These are phyloP conservation scores for Lepidotrigona ventralis DNA, from an alignment of 1,140 invertebrate species.

Conservation along the genomic window DNA sequence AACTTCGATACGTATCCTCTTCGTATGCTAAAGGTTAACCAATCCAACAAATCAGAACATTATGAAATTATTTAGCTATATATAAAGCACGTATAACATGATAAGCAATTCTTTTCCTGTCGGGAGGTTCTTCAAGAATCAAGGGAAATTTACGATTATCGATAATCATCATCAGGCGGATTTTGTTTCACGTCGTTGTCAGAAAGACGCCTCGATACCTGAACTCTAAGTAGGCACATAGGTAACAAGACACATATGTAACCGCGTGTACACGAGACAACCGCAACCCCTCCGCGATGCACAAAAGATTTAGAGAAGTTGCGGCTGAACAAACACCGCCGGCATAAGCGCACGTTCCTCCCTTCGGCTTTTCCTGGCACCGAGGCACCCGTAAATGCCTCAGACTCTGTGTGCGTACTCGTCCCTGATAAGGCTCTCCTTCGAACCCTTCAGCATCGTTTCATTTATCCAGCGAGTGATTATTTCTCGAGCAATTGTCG, in stretches of 20 bases:
- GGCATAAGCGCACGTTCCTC: constrained; percentile 63
- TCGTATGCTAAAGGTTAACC: too few relatives aligned
- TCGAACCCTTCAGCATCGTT: background rate
- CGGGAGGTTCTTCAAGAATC: too few relatives aligned
- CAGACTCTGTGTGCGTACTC: constrained; percentile 4
- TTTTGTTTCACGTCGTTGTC: background rate
- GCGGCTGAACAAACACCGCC: constrained; percentile 73
- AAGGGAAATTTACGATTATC: too few relatives aligned
- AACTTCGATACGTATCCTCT: too few relatives aligned
- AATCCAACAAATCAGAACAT: too few relatives aligned
- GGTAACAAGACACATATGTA: constrained; percentile 61
- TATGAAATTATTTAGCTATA: too few relatives aligned
- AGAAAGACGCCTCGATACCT: constrained; percentile 5
- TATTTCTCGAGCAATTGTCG: background rate
- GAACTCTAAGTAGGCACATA: constrained; percentile 38
- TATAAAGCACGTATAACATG: too few relatives aligned
- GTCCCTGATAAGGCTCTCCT: constrained; percentile 38
- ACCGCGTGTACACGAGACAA: constrained; percentile 56
- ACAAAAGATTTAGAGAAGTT: constrained; percentile 76
- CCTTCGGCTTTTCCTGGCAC: constrained; percentile 60
- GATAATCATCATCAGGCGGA: too few relatives aligned
- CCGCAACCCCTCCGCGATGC: constrained; percentile 56
- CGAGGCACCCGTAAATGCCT: constrained; percentile 23
- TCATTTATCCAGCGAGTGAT: background rate
- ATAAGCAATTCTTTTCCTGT: too few relatives aligned